Evolutionary conservation across 2,888 invertebrate genomes (phyloP).

Genomic region (Dicranocentrus wangi): DNA sequence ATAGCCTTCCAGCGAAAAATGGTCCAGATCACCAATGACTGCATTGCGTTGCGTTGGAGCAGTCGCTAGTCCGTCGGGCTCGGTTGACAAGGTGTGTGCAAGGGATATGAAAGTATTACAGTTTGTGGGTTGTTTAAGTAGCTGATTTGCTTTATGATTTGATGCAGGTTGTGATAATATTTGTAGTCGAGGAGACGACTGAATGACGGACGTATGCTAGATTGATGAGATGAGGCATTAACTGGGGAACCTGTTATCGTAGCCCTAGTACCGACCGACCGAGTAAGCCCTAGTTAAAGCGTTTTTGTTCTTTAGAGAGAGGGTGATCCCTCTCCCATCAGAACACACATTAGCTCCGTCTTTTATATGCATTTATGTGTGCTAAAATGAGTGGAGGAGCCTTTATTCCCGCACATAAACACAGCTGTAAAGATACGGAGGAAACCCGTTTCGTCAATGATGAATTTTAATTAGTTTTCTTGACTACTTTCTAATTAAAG

Average conservation of each 20-base stretch:
- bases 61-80: too few relatives aligned
- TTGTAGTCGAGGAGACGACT: slow-evolving; percentile 15
- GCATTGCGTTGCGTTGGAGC: too few relatives aligned
- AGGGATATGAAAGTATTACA: neutral
- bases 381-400: slow-evolving; percentile 27
- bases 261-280: neutral
- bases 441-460: slow-evolving; percentile 48
- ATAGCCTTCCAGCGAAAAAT: too few relatives aligned
- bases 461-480: slow-evolving; percentile 61
- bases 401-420: slow-evolving; percentile 15
- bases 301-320: slow-evolving; percentile 17
- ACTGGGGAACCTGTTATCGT: slow-evolving; percentile 38
- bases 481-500: slow-evolving; percentile 43
- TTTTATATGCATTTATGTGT: slow-evolving; percentile 28
- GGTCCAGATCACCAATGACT: too few relatives aligned
- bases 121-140: slow-evolving; percentile 17
- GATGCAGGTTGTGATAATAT: slow-evolving; percentile 47
- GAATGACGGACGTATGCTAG: slow-evolving; percentile 49
- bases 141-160: slow-evolving; percentile 52
- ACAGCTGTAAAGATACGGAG: slow-evolving; percentile 9
- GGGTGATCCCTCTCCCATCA: neutral
- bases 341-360: slow-evolving; percentile 1
- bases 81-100: neutral
- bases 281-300: too few relatives aligned
- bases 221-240: slow-evolving; percentile 44